Evolutionary conservation across 2,888 invertebrate genomes (phyloP), one percentile per base, ranked within the genome.

Genomic region (Apamea anceps): DNA sequence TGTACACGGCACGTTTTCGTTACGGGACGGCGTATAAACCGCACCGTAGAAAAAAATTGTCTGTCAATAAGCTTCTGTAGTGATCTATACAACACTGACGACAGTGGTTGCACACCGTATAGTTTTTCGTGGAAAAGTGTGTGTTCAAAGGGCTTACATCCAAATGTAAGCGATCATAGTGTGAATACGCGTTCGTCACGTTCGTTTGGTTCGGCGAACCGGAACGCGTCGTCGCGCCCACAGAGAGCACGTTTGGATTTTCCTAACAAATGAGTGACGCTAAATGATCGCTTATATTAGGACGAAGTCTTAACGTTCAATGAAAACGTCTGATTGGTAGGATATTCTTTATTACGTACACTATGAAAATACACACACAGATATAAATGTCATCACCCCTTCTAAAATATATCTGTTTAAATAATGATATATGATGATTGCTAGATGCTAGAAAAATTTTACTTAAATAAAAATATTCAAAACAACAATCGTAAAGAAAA

Each of bases 181-280:
- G 3, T 15, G n/a, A n/a, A 67, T 42, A 66, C 66, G 13, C 7
- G 7, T 37, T 45, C n/a, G 18, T 18, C n/a, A 10, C 42, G 25
- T n/a, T 25, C 13, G 13, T 66, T n/a, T 45, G 18, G 2, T 45
- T n/a, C 12, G 18, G 10, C 18, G 45, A n/a, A n/a, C n/a, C 6
- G 0, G n/a, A n/a, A 2, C 2, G 8, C 4, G 15, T 45, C 18
- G 2, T n/a, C 1, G 10, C n/a, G 5, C n/a, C 18, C 2, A 18
- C n/a, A 10, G n/a, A 18, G 0, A 4, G n/a, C 18, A 10, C 67
- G 15, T 2, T 67, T 2, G 6, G 6, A 21, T 28, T 21, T 10
- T 25, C 3, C 10, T 28, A 42, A 42, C 1, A n/a, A 42, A 67
- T 18, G 7, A 42, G 18, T n/a, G 5, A 45, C 42, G n/a, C n/a